Base-by-base conservation (phyloP, 1,140 invertebrate genomes). In the Drosophila teissieri region DNA sequence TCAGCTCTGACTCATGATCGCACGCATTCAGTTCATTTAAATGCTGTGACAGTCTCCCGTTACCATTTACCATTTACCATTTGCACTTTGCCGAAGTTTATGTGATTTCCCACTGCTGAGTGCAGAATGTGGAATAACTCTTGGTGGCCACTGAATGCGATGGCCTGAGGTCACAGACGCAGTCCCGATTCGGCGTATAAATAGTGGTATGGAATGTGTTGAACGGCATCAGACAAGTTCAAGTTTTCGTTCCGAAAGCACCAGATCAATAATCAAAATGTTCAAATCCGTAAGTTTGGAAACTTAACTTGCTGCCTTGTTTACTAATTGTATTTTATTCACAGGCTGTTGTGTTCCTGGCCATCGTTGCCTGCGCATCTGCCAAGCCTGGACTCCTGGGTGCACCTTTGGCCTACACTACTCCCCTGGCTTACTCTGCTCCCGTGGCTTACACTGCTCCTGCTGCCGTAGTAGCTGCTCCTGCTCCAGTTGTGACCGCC, bases 401-500 rank as follows among this genome's bases (percentile, higher is more conserved):
- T 36, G 19, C 73, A 48, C 48, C 64, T 19, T 27, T 68, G 31
- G 64, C 58, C 1, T 68, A 68, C 60, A 46, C 11, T 4, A 31
- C 78, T 19, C 73, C 68, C 7, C 11, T 76, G 22, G 84, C 44
- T 2, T 45, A 22, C 11, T 1, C 55, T 17, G 42, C 39, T 44
- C 54, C 55, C 2, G 12, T 57, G 15, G 40, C 69, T 7, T 70
- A 56, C 40, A 61, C 79, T 27, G 73, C 89, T 6, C 85, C 82
- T 4, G 72, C 72, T 2, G 86, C 91, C 14, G 74, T 90, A 5
- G 78, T 79, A 0, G 78, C 79, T n/a, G 79, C 79, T 8, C 79
- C 80, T 19, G 80, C 92, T 40, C 91, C 92, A 3, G 76, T 89
- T 10, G 74, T 92, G 27, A 92, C 93, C 15, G 92, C 93, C 17